Conservation (phyloP, 2,113 vertebrate species). For the Ailurus styani region DNA sequence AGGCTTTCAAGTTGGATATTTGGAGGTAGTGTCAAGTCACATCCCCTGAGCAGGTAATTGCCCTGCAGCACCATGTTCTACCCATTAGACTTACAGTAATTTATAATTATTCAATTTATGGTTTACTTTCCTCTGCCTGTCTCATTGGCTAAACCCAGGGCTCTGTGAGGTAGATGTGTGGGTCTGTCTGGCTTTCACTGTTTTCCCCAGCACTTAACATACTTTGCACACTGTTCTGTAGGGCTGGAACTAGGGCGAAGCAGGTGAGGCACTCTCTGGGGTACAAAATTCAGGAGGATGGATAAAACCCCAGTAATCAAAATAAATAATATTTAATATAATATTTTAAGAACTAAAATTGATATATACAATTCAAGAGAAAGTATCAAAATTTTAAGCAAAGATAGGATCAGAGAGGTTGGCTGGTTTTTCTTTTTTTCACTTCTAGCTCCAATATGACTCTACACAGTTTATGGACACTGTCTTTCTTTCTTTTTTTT, state of each 20-base stretch:
- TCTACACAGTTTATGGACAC: neutral
- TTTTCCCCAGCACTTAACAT: neutral
- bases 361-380: neutral
- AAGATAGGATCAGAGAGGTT: fast-evolving
- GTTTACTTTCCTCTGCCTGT: neutral
- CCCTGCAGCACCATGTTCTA: neutral
- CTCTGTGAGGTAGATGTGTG: fast-evolving
- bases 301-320: neutral
- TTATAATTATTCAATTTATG: neutral
- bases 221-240: neutral
- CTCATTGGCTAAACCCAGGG: neutral
- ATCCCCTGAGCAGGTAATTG: neutral
- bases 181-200: neutral
- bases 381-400: neutral
- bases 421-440: neutral
- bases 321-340: neutral
- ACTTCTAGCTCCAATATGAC: neutral
- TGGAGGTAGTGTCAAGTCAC: neutral
- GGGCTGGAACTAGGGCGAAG: neutral
- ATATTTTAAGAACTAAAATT: neutral
- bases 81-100: fast-evolving
- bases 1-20: neutral
- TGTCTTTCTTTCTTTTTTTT: too few relatives aligned
- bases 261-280: neutral
- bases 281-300: neutral